A percentile compares a stretch with the other conserved stretches of the same genome.
Conservation (phyloP, 2,113 vertebrate genomes). For the Pygathrix nemaeus region DNA sequence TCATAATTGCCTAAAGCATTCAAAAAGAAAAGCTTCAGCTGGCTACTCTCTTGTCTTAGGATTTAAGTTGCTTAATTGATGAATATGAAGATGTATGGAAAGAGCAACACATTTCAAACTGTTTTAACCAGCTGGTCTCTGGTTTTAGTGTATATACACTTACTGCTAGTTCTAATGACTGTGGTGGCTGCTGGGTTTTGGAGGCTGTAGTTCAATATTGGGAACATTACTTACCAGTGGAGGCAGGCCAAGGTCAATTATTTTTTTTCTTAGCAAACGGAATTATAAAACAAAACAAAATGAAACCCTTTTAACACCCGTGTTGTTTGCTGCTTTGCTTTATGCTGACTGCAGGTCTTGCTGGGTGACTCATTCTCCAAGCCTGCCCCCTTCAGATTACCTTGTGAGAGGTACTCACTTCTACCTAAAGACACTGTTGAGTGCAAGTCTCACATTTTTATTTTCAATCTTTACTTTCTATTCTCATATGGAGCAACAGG, state of each 20-base stretch:
- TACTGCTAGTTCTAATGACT: constrained; percentile 1
- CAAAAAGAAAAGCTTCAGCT: constrained; percentile 22
- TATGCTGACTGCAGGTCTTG: not conserved
- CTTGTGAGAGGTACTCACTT: constrained; percentile 19
- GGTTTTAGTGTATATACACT: not conserved
- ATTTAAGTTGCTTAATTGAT: constrained; percentile 29
- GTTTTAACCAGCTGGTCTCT: constrained; percentile 35
- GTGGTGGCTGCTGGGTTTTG: not conserved
- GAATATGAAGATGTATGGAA: constrained; percentile 48
- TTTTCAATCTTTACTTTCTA: constrained; percentile 33
- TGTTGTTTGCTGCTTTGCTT: constrained; percentile 25
- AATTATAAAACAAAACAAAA: constrained; percentile 25
- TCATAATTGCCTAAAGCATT: not conserved
- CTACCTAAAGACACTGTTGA: not conserved
- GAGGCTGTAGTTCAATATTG: constrained; percentile 34
- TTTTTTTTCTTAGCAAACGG: constrained; percentile 31
- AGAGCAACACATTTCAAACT: constrained; percentile 37
- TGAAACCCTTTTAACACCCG: not conserved
- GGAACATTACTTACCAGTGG: not conserved
- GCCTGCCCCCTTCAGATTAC: not conserved
- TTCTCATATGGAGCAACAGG: not conserved
- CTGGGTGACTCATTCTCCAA: constrained; percentile 34
- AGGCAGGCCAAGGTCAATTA: constrained; percentile 19
- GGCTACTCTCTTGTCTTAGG: not conserved
- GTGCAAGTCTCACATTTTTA: not conserved